Conservation (phyloP, 2,797 vertebrate genomes). For the Galago senegalensis region DNA sequence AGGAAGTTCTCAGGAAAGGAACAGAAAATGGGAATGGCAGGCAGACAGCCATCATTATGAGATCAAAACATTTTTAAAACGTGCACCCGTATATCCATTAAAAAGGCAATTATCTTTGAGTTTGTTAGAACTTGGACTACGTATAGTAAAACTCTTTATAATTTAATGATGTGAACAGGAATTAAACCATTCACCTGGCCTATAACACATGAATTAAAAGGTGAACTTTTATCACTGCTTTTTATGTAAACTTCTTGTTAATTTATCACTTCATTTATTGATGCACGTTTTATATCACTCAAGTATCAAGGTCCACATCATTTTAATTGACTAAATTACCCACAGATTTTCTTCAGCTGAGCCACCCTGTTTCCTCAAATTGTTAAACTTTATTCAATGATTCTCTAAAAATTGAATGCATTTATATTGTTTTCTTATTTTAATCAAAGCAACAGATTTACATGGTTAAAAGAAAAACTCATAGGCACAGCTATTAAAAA, state of each 20-base stretch:
- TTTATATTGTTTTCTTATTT: neutral
- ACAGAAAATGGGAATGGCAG: neutral
- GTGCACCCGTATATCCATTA: neutral
- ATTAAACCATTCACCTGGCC: neutral
- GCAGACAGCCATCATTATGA: neutral
- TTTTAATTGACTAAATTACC: slow-evolving; percentile 22
- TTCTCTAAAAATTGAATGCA: neutral
- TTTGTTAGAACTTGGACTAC: neutral
- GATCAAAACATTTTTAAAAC: slow-evolving; percentile 31
- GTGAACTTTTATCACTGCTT: neutral
- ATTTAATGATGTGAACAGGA: neutral
- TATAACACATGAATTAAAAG: neutral
- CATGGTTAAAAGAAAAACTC: neutral
- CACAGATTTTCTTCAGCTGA: neutral
- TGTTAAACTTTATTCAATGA: neutral
- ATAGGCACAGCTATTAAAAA: neutral
- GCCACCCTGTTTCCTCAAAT: neutral
- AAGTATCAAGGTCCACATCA: neutral
- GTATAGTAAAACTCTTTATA: slow-evolving; percentile 9
- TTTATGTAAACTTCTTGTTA: neutral
- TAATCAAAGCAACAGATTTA: neutral
- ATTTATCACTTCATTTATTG: neutral
- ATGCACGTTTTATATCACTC: neutral
- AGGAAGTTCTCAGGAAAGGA: neutral
- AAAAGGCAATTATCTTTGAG: neutral